These are phyloP conservation scores for Cyprinodon variegatus DNA, from an alignment of 2,113 vertebrate species.

Conservation along the genomic window DNA sequence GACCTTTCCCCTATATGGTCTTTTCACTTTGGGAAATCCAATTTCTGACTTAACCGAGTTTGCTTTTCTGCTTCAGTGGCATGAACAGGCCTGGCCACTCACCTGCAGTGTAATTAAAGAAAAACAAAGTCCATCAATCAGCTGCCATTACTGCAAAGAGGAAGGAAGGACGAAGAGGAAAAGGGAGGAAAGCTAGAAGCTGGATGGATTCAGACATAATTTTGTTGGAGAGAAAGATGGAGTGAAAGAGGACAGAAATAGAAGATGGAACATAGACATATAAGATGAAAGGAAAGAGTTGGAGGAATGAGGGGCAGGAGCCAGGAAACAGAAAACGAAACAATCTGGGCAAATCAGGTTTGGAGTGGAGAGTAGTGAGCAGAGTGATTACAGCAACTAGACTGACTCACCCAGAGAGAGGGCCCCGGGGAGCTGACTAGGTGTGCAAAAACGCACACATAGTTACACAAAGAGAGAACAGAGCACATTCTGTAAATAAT, in stretches of 20 bases:
- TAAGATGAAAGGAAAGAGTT: constrained; percentile 19
- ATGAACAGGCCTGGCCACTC: constrained; percentile 68
- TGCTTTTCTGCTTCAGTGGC: constrained; percentile 76
- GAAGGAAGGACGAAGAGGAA: constrained; percentile 16
- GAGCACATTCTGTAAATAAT: constrained; percentile 23
- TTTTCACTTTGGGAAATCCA: constrained; percentile 75
- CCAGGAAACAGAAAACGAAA: constrained; percentile 54
- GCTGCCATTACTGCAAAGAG: constrained; percentile 63
- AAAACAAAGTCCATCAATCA: constrained; percentile 81
- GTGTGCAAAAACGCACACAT: constrained; percentile 24
- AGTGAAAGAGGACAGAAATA: constrained; percentile 8
- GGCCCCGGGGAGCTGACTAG: constrained; percentile 59
- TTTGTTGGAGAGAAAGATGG: constrained; percentile 14
- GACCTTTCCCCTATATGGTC: constrained; percentile 46
- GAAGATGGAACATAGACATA: constrained; percentile 23
- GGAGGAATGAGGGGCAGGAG: constrained; percentile 36
- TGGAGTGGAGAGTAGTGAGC: constrained; percentile 67
- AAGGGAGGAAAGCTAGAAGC: constrained; percentile 3
- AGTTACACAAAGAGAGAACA: constrained; percentile 13
- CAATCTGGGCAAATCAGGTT: constrained; percentile 76
- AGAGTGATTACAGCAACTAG: constrained; percentile 74
- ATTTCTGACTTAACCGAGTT: constrained; percentile 76
- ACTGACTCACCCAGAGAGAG: constrained; percentile 70
- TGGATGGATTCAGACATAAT: constrained; percentile 6
- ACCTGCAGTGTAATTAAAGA: constrained; percentile 81